Evolutionary conservation across 2,888 invertebrate genomes (phyloP).

Genomic region (Spodoptera picta): DNA sequence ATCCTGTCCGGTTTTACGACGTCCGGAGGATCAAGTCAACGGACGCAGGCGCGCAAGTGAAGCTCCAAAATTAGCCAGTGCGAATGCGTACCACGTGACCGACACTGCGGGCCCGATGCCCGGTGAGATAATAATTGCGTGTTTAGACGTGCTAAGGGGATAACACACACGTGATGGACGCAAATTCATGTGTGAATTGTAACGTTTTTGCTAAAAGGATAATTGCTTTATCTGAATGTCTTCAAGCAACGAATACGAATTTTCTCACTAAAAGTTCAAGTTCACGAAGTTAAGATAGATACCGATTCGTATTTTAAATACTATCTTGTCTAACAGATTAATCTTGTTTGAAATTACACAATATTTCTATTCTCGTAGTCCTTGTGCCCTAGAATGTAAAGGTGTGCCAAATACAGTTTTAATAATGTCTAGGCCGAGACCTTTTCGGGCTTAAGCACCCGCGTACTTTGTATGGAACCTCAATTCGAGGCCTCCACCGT

Average conservation of each 20-base stretch:
- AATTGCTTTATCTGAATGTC: slow-evolving; percentile 31
- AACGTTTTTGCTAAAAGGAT: slow-evolving; percentile 28
- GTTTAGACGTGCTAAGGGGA: slow-evolving; percentile 46
- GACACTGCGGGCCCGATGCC: slow-evolving; percentile 52
- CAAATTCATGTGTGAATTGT: slow-evolving; percentile 26
- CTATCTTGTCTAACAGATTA: slow-evolving; percentile 30
- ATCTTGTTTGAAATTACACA: slow-evolving; percentile 35
- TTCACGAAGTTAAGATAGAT: slow-evolving; percentile 13
- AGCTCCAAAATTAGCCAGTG: slow-evolving; percentile 81
- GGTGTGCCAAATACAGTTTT: slow-evolving; percentile 45
- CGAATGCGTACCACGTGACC: slow-evolving; percentile 77
- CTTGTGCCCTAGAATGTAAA: slow-evolving; percentile 47
- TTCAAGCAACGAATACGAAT: slow-evolving; percentile 16
- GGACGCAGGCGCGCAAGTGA: slow-evolving; percentile 64
- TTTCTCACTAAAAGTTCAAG: slow-evolving; percentile 23
- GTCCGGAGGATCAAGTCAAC: slow-evolving; percentile 81
- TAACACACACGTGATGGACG: slow-evolving; percentile 34
- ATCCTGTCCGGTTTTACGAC: slow-evolving; percentile 74
- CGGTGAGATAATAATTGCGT: slow-evolving; percentile 64
- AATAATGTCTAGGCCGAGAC: slow-evolving; percentile 52
- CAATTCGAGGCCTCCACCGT: slow-evolving; percentile 24
- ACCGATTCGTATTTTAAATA: slow-evolving; percentile 23
- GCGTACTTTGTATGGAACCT: slow-evolving; percentile 23
- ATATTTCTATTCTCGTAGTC: slow-evolving; percentile 37
- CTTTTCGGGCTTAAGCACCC: slow-evolving; percentile 35